phyloP scores from a whole-genome alignment of 2,797 vertebrate species.

The Alfaro cultratus region DNA sequence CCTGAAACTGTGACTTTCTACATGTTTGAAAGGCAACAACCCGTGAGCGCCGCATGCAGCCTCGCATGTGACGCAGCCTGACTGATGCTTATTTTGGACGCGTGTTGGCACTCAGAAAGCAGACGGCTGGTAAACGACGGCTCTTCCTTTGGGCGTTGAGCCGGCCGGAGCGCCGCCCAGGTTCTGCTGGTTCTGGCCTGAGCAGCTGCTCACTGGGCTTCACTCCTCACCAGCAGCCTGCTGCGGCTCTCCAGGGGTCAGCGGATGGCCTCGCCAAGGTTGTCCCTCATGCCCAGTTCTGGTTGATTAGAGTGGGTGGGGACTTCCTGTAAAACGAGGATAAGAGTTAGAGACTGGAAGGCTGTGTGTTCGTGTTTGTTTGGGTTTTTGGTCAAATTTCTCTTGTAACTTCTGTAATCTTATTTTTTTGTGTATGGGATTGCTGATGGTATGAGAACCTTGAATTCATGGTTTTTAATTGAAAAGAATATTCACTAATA shows the following conservation, averaged over 20 bases:
- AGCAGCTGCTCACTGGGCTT: conserved; percentile 72
- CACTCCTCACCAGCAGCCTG: conserved; percentile 73
- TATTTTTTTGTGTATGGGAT: neutral
- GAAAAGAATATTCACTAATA: neutral
- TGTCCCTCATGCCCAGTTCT: conserved; percentile 56
- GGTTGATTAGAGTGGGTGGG: conserved; percentile 61
- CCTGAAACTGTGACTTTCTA: conserved; percentile 16
- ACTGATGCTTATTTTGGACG: conserved; percentile 57
- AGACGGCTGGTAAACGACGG: conserved; percentile 48
- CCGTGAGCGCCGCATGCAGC: conserved; percentile 22
- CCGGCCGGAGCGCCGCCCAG: conserved; percentile 50
- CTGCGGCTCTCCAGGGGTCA: conserved; percentile 68
- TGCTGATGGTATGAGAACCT: neutral
- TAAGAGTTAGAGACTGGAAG: conserved; percentile 36
- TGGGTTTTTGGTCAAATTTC: neutral
- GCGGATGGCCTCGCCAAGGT: conserved; percentile 57
- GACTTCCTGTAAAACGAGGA: conserved; percentile 62
- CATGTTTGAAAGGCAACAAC: conserved; percentile 13
- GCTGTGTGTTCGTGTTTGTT: conserved; percentile 13
- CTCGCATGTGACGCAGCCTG: conserved; percentile 29
- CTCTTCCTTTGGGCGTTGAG: conserved; percentile 52
- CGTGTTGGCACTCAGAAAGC: conserved; percentile 47
- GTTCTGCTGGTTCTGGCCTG: conserved; percentile 20
- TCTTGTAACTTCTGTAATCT: neutral
- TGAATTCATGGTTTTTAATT: neutral